A percentile compares a stretch with the other conserved stretches of the same genome.
phyloP scores from a whole-genome alignment of 2,888 invertebrate species.

The Clanis bilineata region DNA sequence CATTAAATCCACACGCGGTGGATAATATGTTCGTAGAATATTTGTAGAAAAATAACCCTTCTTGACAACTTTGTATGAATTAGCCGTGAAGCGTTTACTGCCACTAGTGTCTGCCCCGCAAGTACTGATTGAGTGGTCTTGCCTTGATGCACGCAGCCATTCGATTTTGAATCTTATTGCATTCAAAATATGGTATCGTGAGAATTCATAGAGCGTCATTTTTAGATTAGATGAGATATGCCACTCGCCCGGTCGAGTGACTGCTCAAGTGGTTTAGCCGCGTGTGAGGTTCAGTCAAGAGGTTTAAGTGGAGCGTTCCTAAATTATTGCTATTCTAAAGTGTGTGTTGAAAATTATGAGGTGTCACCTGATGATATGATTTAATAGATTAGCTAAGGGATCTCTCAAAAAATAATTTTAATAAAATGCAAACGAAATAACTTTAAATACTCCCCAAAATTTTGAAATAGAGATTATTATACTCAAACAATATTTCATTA shows the following conservation, averaged over 20 bases:
- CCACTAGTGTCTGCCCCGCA: constrained; percentile 26
- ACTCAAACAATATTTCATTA: too few relatives aligned
- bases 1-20: neutral
- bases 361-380: neutral
- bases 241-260: constrained; percentile 8
- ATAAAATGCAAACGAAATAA: too few relatives aligned
- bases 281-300: neutral
- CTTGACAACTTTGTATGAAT: constrained; percentile 49
- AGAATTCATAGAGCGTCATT: neutral
- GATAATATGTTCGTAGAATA: neutral
- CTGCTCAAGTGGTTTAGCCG: neutral
- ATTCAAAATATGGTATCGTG: neutral
- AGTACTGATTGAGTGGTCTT: neutral
- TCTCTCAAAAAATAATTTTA: neutral
- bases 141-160: neutral
- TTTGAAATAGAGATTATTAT: too few relatives aligned
- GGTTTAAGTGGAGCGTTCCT: neutral
- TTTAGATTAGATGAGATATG: neutral
- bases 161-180: neutral
- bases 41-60: neutral
- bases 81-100: constrained; percentile 44
- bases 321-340: constrained; percentile 1
- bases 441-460: too few relatives aligned
- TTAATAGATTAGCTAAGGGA: neutral
- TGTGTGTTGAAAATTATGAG: neutral